Evolutionary conservation across 1,140 invertebrate genomes (phyloP), one percentile per base, ranked within the genome.

Genomic region (Aplysia californica): DNA sequence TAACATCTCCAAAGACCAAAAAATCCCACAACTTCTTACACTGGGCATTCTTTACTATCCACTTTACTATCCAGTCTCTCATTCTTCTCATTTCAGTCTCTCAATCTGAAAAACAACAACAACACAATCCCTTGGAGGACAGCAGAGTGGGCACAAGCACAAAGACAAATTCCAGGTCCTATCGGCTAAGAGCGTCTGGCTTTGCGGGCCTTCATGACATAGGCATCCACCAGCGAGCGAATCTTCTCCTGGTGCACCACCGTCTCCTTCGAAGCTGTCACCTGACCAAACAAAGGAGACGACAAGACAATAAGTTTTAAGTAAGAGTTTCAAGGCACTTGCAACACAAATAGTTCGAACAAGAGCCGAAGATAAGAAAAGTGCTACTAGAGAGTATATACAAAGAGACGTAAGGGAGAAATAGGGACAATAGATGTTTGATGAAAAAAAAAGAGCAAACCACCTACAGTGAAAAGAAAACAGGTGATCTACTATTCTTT

Each of bases 211-310:
- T 75, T 75, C 20, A 35, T 50, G 2, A 75, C 72, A 26, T 75
- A 75, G 20, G 72, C 72, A 35, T 58, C 35, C 15, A 75, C 38
- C 23, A 75, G 31, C 18, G 41, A 31, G 39, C 66, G 72, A 18
- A 75, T 75, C 61, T 75, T 75, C 38, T 75, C 72, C 41, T 75
- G 72, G 6, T 75, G 59, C 2, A 75, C 61, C 15, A 75, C 72
- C 33, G 72, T 75, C 61, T 75, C 72, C 26, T 75, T 75, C 33
- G 72, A 75, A 21, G 59, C 72, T 65, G 59, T 65, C 2, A 75
- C 72, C 72, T 75, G 61, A 50, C 26, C n/a, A 44, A 35, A 31
- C 26, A 59, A 10, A 29, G 6, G 6, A 10, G 29, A 61, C 6
- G 29, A 31, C 10, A 61, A 61, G 58, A 61, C 6, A 31, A 29